These are phyloP conservation scores for Metridium senile DNA, from an alignment of 92 coral and sea anemone genomes.

Conservation along the genomic window DNA sequence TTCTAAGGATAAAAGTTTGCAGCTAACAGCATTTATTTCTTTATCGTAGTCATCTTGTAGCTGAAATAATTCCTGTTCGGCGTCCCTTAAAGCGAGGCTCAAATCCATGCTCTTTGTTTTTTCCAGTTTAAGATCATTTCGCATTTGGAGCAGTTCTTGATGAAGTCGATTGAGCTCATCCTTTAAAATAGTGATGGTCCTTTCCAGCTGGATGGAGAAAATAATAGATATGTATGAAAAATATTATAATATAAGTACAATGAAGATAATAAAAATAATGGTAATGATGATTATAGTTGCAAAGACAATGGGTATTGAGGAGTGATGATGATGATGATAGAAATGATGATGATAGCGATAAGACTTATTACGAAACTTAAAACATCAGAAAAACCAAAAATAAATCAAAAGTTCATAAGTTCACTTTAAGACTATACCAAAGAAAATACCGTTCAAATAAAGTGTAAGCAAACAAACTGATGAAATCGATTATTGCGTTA, in stretches of 20 bases:
- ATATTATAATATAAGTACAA: neutral
- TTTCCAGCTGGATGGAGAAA: constrained; percentile 55
- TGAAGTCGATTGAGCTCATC: constrained; percentile 66
- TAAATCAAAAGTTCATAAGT: too few species aligned
- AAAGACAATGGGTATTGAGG: neutral
- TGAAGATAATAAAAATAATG: neutral
- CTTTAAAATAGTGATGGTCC: constrained; percentile 38
- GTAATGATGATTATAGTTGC: neutral
- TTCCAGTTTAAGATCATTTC: constrained; percentile 59
- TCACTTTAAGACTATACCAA: too few species aligned
- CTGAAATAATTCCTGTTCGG: constrained; percentile 44
- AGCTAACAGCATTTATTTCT: constrained; percentile 63
- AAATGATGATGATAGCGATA: neutral
- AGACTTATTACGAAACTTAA: neutral
- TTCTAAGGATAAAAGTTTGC: constrained; percentile 63
- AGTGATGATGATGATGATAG: neutral
- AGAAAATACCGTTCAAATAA: too few species aligned
- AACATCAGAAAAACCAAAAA: too few species aligned
- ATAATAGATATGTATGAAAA: neutral
- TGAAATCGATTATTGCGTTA: too few species aligned
- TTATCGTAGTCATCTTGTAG: constrained; percentile 62
- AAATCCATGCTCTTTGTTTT: constrained; percentile 56
- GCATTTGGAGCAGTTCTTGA: constrained; percentile 49
- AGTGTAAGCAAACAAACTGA: too few species aligned
- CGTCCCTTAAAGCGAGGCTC: constrained; percentile 58